A percentile compares a stretch with the other conserved stretches of the same genome.
Conservation (phyloP, 1,140 invertebrate species). For the Apolygus lucorum region DNA sequence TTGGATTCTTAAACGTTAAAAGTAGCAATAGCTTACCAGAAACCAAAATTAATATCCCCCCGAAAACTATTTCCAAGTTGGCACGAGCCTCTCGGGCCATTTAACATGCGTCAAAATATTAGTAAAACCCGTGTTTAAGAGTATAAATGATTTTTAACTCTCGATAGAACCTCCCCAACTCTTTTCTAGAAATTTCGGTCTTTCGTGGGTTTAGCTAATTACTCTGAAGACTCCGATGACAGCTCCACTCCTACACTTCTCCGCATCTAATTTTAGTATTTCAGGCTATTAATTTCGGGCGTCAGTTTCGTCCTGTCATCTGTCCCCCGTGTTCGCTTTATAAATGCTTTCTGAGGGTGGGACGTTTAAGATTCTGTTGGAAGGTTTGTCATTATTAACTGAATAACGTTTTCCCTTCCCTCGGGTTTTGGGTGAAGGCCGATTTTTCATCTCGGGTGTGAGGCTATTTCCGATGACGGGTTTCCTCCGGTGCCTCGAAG, state of each 20-base stretch:
- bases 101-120: slow-evolving; percentile 11
- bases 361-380: slow-evolving; percentile 14
- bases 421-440: neutral
- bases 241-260: slow-evolving; percentile 3
- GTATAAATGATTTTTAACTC: neutral
- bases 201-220: slow-evolving; percentile 3
- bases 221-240: slow-evolving; percentile 1
- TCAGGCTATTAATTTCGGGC: neutral
- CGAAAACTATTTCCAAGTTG: too few species aligned
- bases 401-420: neutral
- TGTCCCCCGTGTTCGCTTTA: neutral
- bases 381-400: slow-evolving; percentile 14
- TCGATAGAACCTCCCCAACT: too few species aligned
- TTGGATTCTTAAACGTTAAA: too few species aligned
- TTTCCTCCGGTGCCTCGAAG: too few species aligned
- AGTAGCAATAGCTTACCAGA: too few species aligned
- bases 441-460: neutral
- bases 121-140: slow-evolving; percentile 11
- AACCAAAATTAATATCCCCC: too few species aligned
- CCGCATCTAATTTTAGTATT: neutral
- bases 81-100: too few species aligned
- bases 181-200: too few species aligned
- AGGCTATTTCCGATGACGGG: neutral
- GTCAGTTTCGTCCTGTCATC: neutral
- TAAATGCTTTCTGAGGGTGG: slow-evolving; percentile 6